These are phyloP conservation scores for Ovibos moschatus DNA, from an alignment of 2,113 vertebrate genomes.

Conservation along the genomic window DNA sequence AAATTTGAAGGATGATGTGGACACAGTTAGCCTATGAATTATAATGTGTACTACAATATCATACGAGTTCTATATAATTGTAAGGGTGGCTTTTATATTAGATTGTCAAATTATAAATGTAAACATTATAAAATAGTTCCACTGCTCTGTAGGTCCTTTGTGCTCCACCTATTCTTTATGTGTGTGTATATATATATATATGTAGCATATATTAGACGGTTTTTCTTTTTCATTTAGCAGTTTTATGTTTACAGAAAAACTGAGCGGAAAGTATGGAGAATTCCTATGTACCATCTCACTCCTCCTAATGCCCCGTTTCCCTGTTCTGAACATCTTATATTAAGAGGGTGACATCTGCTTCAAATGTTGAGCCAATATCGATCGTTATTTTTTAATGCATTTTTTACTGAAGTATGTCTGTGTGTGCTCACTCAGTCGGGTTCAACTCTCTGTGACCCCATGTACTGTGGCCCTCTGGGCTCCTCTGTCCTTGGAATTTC, in stretches of 20 bases:
- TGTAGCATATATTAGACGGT: neutral
- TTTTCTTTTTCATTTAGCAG: neutral
- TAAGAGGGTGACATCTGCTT: neutral
- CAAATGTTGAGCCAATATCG: neutral
- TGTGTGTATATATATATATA: neutral
- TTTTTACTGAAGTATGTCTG: neutral
- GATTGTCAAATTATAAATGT: neutral
- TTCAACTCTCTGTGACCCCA: neutral
- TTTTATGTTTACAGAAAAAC: neutral
- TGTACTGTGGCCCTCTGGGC: neutral
- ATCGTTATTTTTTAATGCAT: neutral
- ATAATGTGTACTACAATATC: neutral
- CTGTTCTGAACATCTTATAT: neutral
- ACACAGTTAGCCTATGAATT: neutral
- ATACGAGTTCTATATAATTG: neutral
- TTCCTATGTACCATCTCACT: neutral
- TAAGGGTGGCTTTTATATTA: neutral
- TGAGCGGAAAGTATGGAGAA: neutral
- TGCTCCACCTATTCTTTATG: neutral
- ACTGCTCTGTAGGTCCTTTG: too few species aligned
- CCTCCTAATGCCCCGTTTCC: neutral
- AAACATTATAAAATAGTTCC: neutral
- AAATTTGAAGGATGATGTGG: fast-evolving
- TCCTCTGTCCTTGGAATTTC: neutral
- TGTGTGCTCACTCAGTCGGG: neutral